A percentile compares a stretch with the other conserved stretches of the same genome.
Conservation (phyloP, 1,140 invertebrate genomes). For the Mercenaria mercenaria region DNA sequence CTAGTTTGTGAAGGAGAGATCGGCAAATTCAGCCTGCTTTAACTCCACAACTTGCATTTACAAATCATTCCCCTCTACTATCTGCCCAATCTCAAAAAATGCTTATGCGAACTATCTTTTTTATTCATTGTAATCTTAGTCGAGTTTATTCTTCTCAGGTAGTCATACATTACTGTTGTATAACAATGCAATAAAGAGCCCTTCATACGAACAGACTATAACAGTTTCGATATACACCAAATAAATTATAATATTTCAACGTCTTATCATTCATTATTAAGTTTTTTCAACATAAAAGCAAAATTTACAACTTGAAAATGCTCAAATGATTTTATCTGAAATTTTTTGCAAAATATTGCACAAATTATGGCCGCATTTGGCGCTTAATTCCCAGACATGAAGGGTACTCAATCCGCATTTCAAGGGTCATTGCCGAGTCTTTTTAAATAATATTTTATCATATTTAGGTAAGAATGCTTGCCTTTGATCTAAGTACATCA, state of each 20-base stretch:
- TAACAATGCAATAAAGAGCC: too few species aligned
- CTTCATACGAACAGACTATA: too few species aligned
- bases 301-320: slow-evolving; percentile 11
- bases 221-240: too few species aligned
- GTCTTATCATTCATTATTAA: neutral
- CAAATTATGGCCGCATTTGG: neutral
- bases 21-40: too few species aligned
- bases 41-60: too few species aligned
- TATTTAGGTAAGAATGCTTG: slow-evolving; percentile 35
- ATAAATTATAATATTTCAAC: neutral
- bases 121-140: too few species aligned
- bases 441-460: slow-evolving; percentile 70
- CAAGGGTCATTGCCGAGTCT: slow-evolving; percentile 12
- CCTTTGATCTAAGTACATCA: slow-evolving; percentile 65
- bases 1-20: too few species aligned
- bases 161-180: too few species aligned
- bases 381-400: neutral
- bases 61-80: too few species aligned
- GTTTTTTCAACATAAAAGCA: neutral
- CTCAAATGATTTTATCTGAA: neutral
- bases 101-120: too few species aligned
- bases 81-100: too few species aligned
- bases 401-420: neutral
- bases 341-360: neutral
- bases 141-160: too few species aligned